Conservation (phyloP, 2,888 invertebrate species). For the Oscheius sp. region DNA sequence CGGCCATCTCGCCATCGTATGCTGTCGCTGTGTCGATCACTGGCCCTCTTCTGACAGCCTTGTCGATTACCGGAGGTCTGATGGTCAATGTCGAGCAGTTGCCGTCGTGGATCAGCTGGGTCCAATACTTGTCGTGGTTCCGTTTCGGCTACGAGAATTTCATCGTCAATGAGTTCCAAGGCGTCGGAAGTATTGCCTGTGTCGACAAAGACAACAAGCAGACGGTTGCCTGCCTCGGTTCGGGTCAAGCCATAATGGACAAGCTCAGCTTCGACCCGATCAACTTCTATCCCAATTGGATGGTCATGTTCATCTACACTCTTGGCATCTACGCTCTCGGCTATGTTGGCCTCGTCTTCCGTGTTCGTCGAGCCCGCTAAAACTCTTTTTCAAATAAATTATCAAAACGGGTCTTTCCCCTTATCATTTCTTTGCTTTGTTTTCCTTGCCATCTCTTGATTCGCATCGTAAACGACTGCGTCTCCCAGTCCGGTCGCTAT, state of each 20-base stretch:
- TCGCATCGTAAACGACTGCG: slow-evolving; percentile 7
- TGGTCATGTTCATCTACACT: slow-evolving; percentile 56
- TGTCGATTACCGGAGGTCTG: slow-evolving; percentile 69
- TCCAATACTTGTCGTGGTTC: slow-evolving; percentile 69
- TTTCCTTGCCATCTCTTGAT: not conserved
- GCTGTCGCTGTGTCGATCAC: slow-evolving; percentile 67
- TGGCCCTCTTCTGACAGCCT: slow-evolving; percentile 66
- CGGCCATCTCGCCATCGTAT: slow-evolving; percentile 57
- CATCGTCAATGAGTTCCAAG: slow-evolving; percentile 59
- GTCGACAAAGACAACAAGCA: not conserved
- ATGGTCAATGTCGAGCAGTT: slow-evolving; percentile 64
- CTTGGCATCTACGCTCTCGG: slow-evolving; percentile 58
- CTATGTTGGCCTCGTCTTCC: slow-evolving; percentile 62
- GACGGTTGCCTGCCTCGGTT: not conserved
- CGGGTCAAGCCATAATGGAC: slow-evolving; percentile 6
- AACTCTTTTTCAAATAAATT: not conserved
- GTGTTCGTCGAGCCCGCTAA: slow-evolving; percentile 45
- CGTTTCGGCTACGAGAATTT: slow-evolving; percentile 76
- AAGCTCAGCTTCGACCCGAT: slow-evolving; percentile 51
- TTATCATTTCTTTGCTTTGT: too few relatives aligned
- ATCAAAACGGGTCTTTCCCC: too few relatives aligned
- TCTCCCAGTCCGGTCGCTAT: not conserved
- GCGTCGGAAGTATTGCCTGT: not conserved
- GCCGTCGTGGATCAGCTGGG: slow-evolving; percentile 65
- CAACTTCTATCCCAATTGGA: slow-evolving; percentile 59